A percentile compares a stretch with the other conserved stretches of the same genome.
Evolutionary conservation across 2,113 vertebrate species (phyloP).

Genomic region (Mesoclemmys tuberculata): DNA sequence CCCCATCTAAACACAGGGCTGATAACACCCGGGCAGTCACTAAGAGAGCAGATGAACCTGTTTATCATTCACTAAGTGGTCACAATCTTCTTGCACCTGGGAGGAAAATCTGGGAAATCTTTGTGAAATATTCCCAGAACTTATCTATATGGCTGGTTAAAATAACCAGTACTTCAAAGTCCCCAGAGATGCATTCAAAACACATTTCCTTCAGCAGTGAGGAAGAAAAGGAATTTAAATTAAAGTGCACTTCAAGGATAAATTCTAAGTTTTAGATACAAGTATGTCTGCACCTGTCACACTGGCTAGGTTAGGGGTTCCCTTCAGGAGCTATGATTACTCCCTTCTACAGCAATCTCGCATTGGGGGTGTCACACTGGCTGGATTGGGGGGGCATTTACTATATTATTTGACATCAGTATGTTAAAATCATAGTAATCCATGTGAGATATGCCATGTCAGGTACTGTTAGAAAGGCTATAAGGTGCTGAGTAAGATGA

Average conservation of each 20-base stretch:
- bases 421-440: too few species aligned
- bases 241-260: slow-evolving; percentile 39
- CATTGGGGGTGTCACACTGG: too few species aligned
- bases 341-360: too few species aligned
- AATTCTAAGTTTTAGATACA: neutral
- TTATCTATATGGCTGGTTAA: neutral
- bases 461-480: too few species aligned
- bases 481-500: too few species aligned
- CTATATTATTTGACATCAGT: too few species aligned
- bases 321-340: too few species aligned
- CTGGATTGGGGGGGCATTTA: too few species aligned
- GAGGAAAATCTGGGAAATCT: neutral
- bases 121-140: neutral
- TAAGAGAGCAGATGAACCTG: neutral
- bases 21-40: neutral
- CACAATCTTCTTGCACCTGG: neutral
- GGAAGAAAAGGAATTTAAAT: slow-evolving; percentile 1
- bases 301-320: too few species aligned
- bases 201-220: neutral
- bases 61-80: neutral
- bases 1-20: neutral
- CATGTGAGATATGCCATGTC: too few species aligned
- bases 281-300: neutral
- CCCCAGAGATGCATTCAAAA: neutral
- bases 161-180: neutral